Evolutionary conservation across 2,797 vertebrate genomes (phyloP).

Genomic region (Dipus sagitta): DNA sequence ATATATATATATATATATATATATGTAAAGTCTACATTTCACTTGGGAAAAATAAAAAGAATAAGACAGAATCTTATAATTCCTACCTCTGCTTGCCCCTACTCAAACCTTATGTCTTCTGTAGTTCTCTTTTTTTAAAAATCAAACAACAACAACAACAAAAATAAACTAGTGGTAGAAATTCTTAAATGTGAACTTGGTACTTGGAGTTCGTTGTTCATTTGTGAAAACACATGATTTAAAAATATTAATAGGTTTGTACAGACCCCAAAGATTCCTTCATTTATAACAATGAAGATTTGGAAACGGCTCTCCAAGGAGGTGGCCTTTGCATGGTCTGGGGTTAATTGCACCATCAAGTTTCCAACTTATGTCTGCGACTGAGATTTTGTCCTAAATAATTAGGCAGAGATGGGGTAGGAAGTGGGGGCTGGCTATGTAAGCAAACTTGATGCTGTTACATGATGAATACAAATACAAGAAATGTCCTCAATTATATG

Average conservation of each 20-base stretch:
- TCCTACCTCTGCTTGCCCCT: background rate
- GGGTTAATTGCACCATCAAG: background rate
- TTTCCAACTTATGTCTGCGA: background rate
- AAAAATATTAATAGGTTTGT: conserved; percentile 29
- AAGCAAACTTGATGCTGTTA: conserved; percentile 17
- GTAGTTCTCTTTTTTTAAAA: background rate
- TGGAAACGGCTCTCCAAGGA: background rate
- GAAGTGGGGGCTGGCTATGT: background rate
- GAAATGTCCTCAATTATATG: background rate
- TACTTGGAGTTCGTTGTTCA: background rate
- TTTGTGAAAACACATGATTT: background rate
- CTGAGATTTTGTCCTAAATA: background rate
- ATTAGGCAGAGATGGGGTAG: background rate
- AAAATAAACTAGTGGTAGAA: background rate
- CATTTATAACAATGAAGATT: background rate
- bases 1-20: too few relatives aligned
- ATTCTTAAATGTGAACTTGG: background rate
- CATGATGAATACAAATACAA: background rate
- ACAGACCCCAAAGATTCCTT: background rate
- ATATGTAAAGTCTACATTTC: background rate
- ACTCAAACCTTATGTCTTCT: background rate
- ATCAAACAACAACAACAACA: background rate
- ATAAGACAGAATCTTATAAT: background rate
- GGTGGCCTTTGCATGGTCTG: background rate
- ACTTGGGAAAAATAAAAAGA: background rate